Percentiles rank a stretch among this genome's conserved stretches.
phyloP scores from a whole-genome alignment of 2,797 vertebrate genomes.

The Takifugu rubripes region DNA sequence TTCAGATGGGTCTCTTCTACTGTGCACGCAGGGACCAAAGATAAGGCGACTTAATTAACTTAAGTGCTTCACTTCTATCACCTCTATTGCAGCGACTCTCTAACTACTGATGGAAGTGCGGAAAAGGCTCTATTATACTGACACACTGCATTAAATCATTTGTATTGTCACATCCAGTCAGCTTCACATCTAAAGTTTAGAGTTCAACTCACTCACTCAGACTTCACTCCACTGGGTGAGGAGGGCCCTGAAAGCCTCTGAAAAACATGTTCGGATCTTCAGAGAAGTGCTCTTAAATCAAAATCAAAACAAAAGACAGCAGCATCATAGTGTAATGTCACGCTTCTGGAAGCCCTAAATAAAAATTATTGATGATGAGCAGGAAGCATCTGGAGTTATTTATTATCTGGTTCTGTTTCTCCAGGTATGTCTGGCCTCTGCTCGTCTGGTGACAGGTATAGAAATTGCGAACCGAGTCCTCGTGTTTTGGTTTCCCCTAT shows the following conservation, averaged over 20 bases:
- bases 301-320: background rate
- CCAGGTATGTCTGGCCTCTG: background rate
- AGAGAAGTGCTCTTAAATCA: slow-evolving; percentile 10
- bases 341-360: slow-evolving; percentile 2
- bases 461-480: no score
- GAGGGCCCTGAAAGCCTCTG: no score
- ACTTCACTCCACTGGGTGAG: slow-evolving; percentile 15
- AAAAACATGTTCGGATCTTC: slow-evolving; percentile 6
- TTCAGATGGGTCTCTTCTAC: slow-evolving; percentile 60
- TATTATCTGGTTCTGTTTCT: slow-evolving; percentile 7
- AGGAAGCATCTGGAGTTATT: background rate
- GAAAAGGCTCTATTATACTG: slow-evolving; percentile 45
- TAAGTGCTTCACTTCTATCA: slow-evolving; percentile 71
- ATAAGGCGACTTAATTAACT: slow-evolving; percentile 75
- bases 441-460: no score
- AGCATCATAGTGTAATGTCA: slow-evolving; percentile 5
- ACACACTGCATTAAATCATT: slow-evolving; percentile 56
- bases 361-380: background rate
- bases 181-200: slow-evolving; percentile 49
- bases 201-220: slow-evolving; percentile 34
- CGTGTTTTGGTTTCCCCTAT: no score
- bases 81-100: slow-evolving; percentile 55
- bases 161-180: slow-evolving; percentile 54
- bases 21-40: slow-evolving; percentile 53
- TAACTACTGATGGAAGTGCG: slow-evolving; percentile 53